Evolutionary conservation across 2,888 invertebrate genomes (phyloP).

Genomic region (Nomada fabriciana): DNA sequence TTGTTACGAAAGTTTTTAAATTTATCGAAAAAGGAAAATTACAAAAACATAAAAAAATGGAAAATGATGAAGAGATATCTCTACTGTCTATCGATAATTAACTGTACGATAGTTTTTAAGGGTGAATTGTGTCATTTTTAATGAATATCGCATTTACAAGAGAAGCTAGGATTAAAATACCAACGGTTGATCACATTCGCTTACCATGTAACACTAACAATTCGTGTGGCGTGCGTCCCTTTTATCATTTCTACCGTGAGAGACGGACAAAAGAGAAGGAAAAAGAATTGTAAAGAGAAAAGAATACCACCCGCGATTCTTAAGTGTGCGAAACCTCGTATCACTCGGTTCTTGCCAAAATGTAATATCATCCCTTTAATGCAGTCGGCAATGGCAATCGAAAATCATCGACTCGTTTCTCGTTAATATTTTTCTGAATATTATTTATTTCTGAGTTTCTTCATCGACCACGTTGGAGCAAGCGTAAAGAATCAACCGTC

Average conservation of each 20-base stretch:
- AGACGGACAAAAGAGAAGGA: neutral
- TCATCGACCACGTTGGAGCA: neutral
- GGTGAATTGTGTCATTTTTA: slow-evolving; percentile 61
- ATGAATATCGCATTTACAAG: slow-evolving; percentile 68
- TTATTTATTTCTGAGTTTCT: slow-evolving; percentile 52
- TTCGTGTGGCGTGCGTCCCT: slow-evolving; percentile 62
- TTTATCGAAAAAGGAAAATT: slow-evolving; percentile 81
- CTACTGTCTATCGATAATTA: slow-evolving; percentile 74
- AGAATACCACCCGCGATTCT: slow-evolving; percentile 33
- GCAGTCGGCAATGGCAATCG: neutral
- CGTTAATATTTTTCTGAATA: slow-evolving; percentile 48
- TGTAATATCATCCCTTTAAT: neutral
- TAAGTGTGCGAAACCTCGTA: slow-evolving; percentile 18
- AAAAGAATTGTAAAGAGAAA: neutral
- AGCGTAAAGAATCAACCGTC: slow-evolving; percentile 46
- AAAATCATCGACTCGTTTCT: slow-evolving; percentile 30
- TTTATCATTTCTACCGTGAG: slow-evolving; percentile 49
- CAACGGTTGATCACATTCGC: slow-evolving; percentile 61
- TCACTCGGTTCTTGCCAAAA: slow-evolving; percentile 45
- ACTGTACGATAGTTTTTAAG: slow-evolving; percentile 68
- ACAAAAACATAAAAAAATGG: slow-evolving; percentile 71
- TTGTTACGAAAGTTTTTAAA: slow-evolving; percentile 83
- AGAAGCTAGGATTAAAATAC: slow-evolving; percentile 71
- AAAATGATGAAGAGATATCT: slow-evolving; percentile 64
- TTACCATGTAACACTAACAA: slow-evolving; percentile 56